Evolutionary conservation across 1,140 invertebrate species (phyloP).

Genomic region (Drosophila bocki): DNA sequence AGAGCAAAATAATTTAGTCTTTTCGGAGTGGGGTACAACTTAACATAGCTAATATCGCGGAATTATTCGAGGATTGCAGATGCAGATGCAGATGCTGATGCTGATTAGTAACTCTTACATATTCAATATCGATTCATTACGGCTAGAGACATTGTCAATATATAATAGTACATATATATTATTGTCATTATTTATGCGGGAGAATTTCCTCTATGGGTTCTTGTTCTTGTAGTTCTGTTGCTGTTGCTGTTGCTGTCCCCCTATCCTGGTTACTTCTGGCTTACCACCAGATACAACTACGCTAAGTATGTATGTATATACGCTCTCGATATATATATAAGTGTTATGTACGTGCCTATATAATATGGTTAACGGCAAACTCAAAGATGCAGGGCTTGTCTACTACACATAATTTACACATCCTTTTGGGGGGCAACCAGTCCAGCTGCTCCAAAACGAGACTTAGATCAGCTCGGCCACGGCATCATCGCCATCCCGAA

Average conservation of each 20-base stretch:
- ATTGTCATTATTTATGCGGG: conserved; percentile 82
- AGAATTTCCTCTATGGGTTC: conserved; percentile 77
- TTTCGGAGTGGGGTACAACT: conserved; percentile 66
- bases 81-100: conserved; percentile 29
- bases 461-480: conserved; percentile 89
- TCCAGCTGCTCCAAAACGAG: background rate
- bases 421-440: conserved; percentile 8
- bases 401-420: conserved; percentile 70
- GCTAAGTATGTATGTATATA: conserved; percentile 43
- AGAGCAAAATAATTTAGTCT: conserved; percentile 82
- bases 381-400: conserved; percentile 57
- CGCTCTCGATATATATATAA: conserved; percentile 55
- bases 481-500: conserved; percentile 89
- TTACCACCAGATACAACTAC: conserved; percentile 69
- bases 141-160: conserved; percentile 67
- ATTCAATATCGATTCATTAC: conserved; percentile 51
- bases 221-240: conserved; percentile 39
- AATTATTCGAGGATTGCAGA: conserved; percentile 37
- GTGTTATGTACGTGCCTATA: conserved; percentile 37
- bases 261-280: conserved; percentile 51
- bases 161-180: conserved; percentile 76
- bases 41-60: conserved; percentile 76
- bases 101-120: conserved; percentile 63
- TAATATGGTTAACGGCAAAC: conserved; percentile 48
- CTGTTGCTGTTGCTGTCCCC: conserved; percentile 19